phyloP scores from a whole-genome alignment of 2,888 invertebrate genomes.

The Pherbina coryleti region DNA sequence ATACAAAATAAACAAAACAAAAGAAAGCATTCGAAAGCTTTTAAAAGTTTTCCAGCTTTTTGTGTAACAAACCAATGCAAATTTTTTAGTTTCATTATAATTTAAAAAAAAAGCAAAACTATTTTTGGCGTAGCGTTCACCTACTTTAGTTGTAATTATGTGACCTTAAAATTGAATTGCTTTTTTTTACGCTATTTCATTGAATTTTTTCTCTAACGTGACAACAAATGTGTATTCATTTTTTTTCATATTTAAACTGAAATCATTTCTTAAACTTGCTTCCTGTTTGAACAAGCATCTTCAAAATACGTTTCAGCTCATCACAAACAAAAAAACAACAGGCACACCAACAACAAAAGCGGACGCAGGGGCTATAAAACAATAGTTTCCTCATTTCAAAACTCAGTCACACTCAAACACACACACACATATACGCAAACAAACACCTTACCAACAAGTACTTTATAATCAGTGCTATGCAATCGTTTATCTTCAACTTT shows the following conservation, averaged over 20 bases:
- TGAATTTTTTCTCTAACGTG: background rate
- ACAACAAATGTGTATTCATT: too few species aligned
- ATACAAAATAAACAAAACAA: too few species aligned
- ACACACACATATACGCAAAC: background rate
- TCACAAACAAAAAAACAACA: background rate
- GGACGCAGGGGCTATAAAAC: conserved; percentile 16
- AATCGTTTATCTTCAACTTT: conserved; percentile 11
- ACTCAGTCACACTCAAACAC: background rate
- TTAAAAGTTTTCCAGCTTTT: too few species aligned
- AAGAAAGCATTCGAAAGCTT: too few species aligned
- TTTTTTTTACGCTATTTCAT: background rate
- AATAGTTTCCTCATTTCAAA: conserved; percentile 20
- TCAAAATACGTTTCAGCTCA: background rate
- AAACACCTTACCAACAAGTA: background rate
- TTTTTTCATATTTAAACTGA: background rate
- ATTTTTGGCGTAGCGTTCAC: too few species aligned
- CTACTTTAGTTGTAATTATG: background rate
- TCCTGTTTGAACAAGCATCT: conserved; percentile 6
- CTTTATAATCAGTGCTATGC: background rate
- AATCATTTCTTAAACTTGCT: background rate
- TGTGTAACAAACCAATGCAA: too few species aligned
- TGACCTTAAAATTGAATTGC: background rate
- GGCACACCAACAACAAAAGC: conserved; percentile 25
- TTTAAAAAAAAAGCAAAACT: too few species aligned
- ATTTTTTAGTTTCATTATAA: too few species aligned